phyloP scores from a whole-genome alignment of 2,797 vertebrate species.

The Poliocrania exsul region DNA sequence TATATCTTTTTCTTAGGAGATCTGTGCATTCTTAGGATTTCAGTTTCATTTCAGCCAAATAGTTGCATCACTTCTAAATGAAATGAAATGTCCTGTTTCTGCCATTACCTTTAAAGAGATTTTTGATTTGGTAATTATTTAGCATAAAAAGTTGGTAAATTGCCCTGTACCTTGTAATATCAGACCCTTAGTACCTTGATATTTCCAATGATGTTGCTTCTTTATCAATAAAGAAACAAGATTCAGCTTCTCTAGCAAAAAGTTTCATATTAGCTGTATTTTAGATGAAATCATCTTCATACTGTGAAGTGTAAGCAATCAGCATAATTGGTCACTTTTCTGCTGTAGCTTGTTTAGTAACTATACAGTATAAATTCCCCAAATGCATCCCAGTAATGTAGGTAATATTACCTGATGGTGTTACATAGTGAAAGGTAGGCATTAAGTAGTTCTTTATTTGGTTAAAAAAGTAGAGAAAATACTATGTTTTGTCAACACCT shows the following conservation, averaged over 20 bases:
- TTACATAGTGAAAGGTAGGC: not conserved
- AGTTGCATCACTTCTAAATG: not conserved
- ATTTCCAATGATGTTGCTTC: not conserved
- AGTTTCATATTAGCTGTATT: not conserved
- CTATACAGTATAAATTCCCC: not conserved
- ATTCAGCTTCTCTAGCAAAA: not conserved
- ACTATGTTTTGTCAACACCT: not conserved
- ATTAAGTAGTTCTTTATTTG: not conserved
- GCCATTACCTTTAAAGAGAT: not conserved
- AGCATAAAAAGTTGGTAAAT: not conserved
- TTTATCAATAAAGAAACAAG: not conserved
- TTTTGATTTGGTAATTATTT: not conserved
- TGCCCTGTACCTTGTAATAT: not conserved
- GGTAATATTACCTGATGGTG: not conserved
- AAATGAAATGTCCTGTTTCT: not conserved
- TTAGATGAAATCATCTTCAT: not conserved
- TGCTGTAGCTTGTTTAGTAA: not conserved
- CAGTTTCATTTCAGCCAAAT: not conserved
- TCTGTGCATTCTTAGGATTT: not conserved
- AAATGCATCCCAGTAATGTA: not conserved
- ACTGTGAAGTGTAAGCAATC: not conserved
- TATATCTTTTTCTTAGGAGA: not conserved
- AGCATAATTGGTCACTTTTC: not conserved
- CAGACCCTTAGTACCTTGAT: not conserved
- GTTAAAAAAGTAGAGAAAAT: not conserved